Percentiles rank a stretch among this genome's conserved stretches.
phyloP scores from a whole-genome alignment of 2,113 vertebrate species.

The Centropristis striata region DNA sequence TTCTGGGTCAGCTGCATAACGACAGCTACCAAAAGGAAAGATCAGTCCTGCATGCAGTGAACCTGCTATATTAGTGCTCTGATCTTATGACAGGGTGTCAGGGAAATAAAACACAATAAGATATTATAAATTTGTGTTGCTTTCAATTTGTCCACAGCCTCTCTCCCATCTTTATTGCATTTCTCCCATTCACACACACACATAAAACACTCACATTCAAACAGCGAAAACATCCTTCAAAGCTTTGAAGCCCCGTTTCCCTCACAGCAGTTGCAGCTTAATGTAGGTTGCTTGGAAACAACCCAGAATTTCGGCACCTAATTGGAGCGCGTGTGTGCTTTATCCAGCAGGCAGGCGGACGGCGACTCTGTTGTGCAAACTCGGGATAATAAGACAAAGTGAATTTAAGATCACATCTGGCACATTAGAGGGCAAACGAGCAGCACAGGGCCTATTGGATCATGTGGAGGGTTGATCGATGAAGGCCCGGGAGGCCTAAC shows the following conservation, averaged over 20 bases:
- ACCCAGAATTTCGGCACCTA: slow-evolving; percentile 68
- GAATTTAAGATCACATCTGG: slow-evolving; percentile 65
- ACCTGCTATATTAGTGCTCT: background rate
- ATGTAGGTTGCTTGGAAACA: slow-evolving; percentile 83
- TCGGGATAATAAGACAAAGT: slow-evolving; percentile 65
- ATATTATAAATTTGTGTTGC: slow-evolving; percentile 15
- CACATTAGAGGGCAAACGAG: slow-evolving; percentile 6
- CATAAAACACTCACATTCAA: slow-evolving; percentile 46
- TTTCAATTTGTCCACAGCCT: slow-evolving; percentile 11
- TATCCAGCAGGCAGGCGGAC: slow-evolving; percentile 31
- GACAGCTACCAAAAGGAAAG: background rate
- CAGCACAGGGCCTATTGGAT: slow-evolving; percentile 9
- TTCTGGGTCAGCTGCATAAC: slow-evolving; percentile 3
- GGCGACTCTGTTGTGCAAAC: slow-evolving; percentile 59
- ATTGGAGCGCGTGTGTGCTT: slow-evolving; percentile 51
- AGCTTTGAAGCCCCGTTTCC: slow-evolving; percentile 64
- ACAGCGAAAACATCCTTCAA: slow-evolving; percentile 48
- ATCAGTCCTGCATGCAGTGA: background rate
- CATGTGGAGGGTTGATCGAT: slow-evolving; percentile 1
- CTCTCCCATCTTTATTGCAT: slow-evolving; percentile 7
- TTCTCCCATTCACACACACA: background rate
- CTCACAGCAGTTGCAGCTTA: slow-evolving; percentile 52
- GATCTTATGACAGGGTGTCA: slow-evolving; percentile 13
- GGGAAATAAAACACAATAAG: slow-evolving; percentile 8
- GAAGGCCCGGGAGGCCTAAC: slow-evolving; percentile 10